Base-by-base conservation (phyloP, 2,113 vertebrate species). In the Sitta europaea region DNA sequence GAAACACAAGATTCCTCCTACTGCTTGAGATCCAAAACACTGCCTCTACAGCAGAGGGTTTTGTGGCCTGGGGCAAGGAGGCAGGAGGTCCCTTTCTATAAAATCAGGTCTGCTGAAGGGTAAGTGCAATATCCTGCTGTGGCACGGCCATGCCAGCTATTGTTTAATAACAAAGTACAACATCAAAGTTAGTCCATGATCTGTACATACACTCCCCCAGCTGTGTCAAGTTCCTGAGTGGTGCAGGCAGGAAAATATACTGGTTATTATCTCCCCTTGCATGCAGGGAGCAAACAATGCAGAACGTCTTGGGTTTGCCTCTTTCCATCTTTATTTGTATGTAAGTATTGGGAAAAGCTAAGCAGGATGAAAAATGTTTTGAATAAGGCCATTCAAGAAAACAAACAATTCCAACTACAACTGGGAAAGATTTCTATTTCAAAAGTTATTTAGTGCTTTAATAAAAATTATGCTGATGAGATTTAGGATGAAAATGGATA, bases 111-210 rank as follows among this genome's bases (percentile, higher is more conserved):
- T 88, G 70, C 94, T 81, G 94, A 84, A 95, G 3, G 19, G 79
- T 72, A 86, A 92, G 79, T 55, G 59, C 43, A 71, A 47, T 33
- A 86, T 23, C 94, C 90, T 84, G 75, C 92, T 83, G 92, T 24
- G 92, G 7, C 79, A 48, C 0, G 27, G 50, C 67, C 78, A 88
- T 77, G 72, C 28, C 92, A 88, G 82, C 51, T 81, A 88, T 86
- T 94, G 94, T 84, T 86, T 86, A 71, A 88, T 48, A 93, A 77
- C 85, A 92, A 90, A 57, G 65, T 25, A 38, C 84, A 66, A 45
- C 82, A 84, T 93, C 93, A 96, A 92, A 96, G 88, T 63, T 72
- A 51, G 88, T 74, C 88, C 86, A 5, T 27, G 90, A 75, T 86
- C 88, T 67, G 59, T 67, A 45, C 59, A 43, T 16, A 14, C 10